These are phyloP conservation scores for Phenganax stokvisi DNA, from an alignment of 92 coral and sea anemone genomes.

Conservation along the genomic window DNA sequence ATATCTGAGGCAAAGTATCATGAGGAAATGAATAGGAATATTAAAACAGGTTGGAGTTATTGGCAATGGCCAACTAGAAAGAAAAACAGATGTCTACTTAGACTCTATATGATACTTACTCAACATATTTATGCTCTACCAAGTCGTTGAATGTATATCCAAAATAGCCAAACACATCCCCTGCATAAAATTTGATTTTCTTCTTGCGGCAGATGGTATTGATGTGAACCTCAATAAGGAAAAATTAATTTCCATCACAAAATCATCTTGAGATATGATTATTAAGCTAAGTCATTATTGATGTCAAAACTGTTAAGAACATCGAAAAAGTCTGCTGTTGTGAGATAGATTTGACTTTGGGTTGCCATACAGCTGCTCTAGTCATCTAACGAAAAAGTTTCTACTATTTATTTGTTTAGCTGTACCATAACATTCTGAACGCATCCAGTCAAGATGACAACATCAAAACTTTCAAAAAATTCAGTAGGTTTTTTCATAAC, in stretches of 20 bases:
- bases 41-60: not conserved
- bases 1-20: too few relatives aligned
- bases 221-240: conserved; percentile 56
- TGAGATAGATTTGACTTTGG: too few relatives aligned
- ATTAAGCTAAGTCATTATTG: not conserved
- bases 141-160: conserved; percentile 94
- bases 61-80: not conserved
- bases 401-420: not conserved
- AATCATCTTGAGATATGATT: not conserved
- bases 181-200: conserved; percentile 76
- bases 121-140: conserved; percentile 86
- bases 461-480: conserved; percentile 70
- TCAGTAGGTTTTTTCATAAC: conserved; percentile 60
- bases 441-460: conserved; percentile 86
- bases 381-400: not conserved
- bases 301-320: not conserved
- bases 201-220: conserved; percentile 66
- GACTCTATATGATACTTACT: conserved; percentile 54
- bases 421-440: conserved; percentile 68
- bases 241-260: not conserved
- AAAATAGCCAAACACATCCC: conserved; percentile 96
- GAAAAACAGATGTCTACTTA: not conserved
- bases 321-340: too few relatives aligned
- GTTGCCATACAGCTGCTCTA: too few relatives aligned
- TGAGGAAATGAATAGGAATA: too few relatives aligned